Evolutionary conservation across 2,888 invertebrate species (phyloP).

Genomic region (Cyaniris semiargus): DNA sequence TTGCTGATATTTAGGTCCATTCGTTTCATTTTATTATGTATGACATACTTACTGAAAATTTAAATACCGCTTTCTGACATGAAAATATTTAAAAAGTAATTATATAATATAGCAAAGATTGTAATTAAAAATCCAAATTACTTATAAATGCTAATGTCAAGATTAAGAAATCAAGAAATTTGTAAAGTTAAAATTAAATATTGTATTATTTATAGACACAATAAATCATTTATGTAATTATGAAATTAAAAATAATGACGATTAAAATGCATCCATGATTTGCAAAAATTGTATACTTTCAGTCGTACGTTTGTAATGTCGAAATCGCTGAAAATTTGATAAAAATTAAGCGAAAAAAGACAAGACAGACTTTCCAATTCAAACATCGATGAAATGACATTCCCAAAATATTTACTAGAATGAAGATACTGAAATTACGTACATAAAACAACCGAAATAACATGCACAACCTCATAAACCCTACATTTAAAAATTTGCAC

Average conservation of each 20-base stretch:
- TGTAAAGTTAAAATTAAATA: not conserved
- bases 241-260: not conserved
- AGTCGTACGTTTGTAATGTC: too few species aligned
- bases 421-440: too few species aligned
- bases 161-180: slow-evolving; percentile 6
- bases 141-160: slow-evolving; percentile 12
- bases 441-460: not conserved
- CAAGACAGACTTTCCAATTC: too few species aligned
- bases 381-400: too few species aligned
- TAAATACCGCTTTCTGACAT: not conserved
- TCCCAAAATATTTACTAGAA: too few species aligned
- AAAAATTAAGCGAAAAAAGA: too few species aligned
- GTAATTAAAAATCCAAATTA: slow-evolving; percentile 14
- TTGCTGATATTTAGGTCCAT: not conserved
- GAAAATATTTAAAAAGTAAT: slow-evolving; percentile 13
- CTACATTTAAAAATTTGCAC: slow-evolving; percentile 5
- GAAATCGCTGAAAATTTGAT: too few species aligned
- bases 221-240: not conserved
- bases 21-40: not conserved
- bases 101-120: not conserved
- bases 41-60: not conserved
- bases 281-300: not conserved
- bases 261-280: not conserved
- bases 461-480: not conserved
- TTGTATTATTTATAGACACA: not conserved